phyloP scores from a whole-genome alignment of 2,113 vertebrate genomes.

The Tetrao urogallus region DNA sequence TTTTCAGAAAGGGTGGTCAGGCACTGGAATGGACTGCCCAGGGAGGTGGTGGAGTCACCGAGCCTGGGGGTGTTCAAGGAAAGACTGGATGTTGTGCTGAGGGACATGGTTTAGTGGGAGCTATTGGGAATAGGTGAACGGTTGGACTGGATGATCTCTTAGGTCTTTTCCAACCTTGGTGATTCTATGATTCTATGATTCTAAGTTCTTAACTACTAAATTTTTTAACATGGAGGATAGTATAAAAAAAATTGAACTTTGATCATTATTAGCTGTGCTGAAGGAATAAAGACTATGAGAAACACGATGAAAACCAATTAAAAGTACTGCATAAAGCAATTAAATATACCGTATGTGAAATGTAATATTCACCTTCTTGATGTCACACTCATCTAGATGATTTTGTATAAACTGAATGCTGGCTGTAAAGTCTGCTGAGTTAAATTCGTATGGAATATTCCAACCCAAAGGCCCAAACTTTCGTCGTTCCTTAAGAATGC shows the following conservation, averaged over 20 bases:
- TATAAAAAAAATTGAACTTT: background rate
- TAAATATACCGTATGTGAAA: background rate
- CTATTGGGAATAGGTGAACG: too few species aligned
- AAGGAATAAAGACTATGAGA: background rate
- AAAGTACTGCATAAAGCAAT: background rate
- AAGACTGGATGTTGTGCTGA: too few species aligned
- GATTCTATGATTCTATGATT: too few species aligned
- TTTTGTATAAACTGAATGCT: slow-evolving; percentile 84
- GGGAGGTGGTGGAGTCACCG: too few species aligned
- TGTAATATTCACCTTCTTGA: slow-evolving; percentile 77
- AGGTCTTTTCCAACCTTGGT: too few species aligned
- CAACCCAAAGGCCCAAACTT: slow-evolving; percentile 84
- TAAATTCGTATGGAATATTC: slow-evolving; percentile 86
- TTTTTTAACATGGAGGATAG: background rate
- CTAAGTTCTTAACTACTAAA: background rate
- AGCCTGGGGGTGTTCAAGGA: too few species aligned
- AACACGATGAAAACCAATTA: background rate
- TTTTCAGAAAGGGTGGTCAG: too few species aligned
- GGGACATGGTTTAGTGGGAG: too few species aligned
- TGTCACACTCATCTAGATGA: slow-evolving; percentile 80
- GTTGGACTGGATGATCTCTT: too few species aligned
- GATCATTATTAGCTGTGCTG: background rate
- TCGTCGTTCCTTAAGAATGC: slow-evolving; percentile 77
- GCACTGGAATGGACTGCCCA: too few species aligned
- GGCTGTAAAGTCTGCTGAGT: slow-evolving; percentile 80